phyloP scores from a whole-genome alignment of 2,113 vertebrate species.

The Euleptes europaea region DNA sequence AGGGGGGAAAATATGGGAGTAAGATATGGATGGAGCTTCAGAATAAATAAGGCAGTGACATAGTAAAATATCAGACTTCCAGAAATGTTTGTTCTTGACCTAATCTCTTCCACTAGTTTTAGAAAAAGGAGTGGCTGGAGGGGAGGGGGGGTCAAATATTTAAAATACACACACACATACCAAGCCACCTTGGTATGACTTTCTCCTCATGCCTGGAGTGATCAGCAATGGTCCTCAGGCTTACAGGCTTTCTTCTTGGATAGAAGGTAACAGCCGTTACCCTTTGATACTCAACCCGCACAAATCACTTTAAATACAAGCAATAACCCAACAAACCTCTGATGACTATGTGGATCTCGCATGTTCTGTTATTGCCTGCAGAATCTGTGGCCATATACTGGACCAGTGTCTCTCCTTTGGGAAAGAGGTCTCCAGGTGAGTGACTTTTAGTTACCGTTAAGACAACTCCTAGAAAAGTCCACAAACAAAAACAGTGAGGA shows the following conservation, averaged over 20 bases:
- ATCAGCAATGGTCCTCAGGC: background rate
- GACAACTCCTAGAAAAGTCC: conserved; percentile 73
- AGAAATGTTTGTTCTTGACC: background rate
- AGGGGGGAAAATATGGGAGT: background rate
- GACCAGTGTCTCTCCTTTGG: conserved; percentile 87
- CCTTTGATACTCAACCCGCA: background rate
- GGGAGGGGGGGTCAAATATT: background rate
- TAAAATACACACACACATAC: background rate
- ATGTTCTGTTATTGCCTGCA: conserved; percentile 91
- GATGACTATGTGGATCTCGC: conserved; percentile 87
- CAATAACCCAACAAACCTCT: conserved; percentile 78
- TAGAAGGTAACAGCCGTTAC: background rate
- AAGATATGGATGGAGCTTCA: background rate
- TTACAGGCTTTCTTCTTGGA: background rate
- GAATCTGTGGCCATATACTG: conserved; percentile 86
- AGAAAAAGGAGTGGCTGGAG: background rate
- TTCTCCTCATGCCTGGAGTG: background rate
- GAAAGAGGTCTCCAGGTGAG: conserved; percentile 83
- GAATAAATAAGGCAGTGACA: background rate
- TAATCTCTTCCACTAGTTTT: background rate
- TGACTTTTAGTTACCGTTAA: conserved; percentile 84
- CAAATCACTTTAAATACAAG: background rate
- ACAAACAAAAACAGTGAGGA: background rate
- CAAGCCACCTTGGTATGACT: background rate
- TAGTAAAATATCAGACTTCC: background rate